Evolutionary conservation across 2,888 invertebrate genomes (phyloP).

Genomic region (Orchesella flavescens): DNA sequence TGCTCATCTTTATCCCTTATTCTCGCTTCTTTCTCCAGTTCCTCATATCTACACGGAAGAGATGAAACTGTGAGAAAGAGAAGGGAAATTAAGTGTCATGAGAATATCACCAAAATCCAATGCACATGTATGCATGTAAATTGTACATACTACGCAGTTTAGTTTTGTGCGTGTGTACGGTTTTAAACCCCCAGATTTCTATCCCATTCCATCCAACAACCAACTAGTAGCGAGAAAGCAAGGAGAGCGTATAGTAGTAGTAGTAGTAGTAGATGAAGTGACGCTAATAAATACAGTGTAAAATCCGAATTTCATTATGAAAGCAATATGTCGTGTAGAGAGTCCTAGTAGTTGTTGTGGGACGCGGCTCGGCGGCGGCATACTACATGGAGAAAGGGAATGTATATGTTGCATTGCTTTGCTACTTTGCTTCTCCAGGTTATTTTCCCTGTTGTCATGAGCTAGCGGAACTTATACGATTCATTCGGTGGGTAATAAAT

Average conservation of each 20-base stretch:
- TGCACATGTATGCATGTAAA: not conserved
- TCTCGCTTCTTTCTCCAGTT: constrained; percentile 12
- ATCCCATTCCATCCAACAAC: constrained; percentile 7
- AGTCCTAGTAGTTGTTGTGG: not conserved
- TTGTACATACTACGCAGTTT: not conserved
- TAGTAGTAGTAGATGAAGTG: constrained; percentile 5
- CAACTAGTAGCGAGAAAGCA: too few species aligned
- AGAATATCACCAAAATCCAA: constrained; percentile 12
- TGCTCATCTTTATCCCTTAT: constrained; percentile 10
- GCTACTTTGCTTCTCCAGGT: constrained; percentile 1
- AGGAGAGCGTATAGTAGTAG: too few species aligned
- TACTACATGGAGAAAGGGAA: constrained; percentile 15
- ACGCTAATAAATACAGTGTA: constrained; percentile 42
- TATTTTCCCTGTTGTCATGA: not conserved
- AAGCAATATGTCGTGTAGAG: constrained; percentile 19
- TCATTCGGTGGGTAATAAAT: constrained; percentile 43
- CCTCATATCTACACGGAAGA: not conserved
- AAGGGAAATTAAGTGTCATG: constrained; percentile 40
- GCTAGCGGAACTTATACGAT: constrained; percentile 27
- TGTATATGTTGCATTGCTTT: constrained; percentile 28
- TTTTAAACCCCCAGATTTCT: constrained; percentile 46
- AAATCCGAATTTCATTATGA: constrained; percentile 48
- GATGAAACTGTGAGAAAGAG: too few species aligned
- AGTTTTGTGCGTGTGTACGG: not conserved
- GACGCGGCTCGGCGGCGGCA: not conserved